These are phyloP conservation scores for Equus quagga DNA, from an alignment of 2,113 vertebrate genomes.

Conservation along the genomic window DNA sequence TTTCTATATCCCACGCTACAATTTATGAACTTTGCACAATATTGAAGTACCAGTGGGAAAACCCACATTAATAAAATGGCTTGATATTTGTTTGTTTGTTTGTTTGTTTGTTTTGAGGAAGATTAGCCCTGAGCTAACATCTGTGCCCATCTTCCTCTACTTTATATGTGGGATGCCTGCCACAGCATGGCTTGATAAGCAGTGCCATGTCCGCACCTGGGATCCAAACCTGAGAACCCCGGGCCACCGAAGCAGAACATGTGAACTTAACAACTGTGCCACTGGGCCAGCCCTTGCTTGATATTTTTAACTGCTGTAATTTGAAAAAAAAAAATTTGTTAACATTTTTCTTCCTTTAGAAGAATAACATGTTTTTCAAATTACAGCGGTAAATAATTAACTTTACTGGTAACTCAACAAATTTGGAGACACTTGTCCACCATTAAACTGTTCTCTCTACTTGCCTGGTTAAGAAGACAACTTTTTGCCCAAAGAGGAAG, in stretches of 20 bases:
- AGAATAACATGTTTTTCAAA: background rate
- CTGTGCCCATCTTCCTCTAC: too few species aligned
- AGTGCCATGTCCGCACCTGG: too few species aligned
- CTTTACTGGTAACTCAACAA: background rate
- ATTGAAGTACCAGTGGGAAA: background rate
- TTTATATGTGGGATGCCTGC: too few species aligned
- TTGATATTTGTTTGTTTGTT: background rate
- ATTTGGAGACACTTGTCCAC: background rate
- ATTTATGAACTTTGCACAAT: slow-evolving; percentile 51
- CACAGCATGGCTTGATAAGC: too few species aligned
- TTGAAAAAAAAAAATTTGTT: background rate
- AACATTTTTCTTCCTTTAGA: background rate
- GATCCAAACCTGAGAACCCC: too few species aligned
- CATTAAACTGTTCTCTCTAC: background rate
- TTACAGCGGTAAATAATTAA: background rate
- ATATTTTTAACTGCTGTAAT: slow-evolving; percentile 15
- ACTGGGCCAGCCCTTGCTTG: background rate
- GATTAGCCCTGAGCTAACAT: too few species aligned
- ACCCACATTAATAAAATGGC: background rate
- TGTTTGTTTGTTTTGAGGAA: too few species aligned
- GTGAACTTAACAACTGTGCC: too few species aligned
- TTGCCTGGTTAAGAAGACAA: background rate
- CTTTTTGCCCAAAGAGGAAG: background rate
- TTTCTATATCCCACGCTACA: background rate
- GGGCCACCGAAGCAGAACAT: too few species aligned